These are phyloP conservation scores for Stegodyphus dumicola DNA, from an alignment of 1,140 invertebrate genomes.

Conservation along the genomic window DNA sequence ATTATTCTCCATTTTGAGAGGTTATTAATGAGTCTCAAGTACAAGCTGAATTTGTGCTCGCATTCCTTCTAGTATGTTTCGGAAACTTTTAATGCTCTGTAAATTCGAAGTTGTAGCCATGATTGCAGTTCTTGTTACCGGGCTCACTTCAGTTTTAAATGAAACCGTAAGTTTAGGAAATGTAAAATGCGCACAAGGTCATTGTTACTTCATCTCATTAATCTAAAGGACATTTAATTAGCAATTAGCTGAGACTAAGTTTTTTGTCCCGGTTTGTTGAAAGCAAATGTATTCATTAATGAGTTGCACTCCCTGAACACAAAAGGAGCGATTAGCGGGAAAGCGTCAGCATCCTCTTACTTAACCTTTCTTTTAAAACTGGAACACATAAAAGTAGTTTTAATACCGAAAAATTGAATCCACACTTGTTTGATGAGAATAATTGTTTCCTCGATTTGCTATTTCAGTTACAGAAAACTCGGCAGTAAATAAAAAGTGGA, in stretches of 20 bases:
- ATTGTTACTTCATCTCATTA: slow-evolving; percentile 19
- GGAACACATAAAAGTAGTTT: background rate
- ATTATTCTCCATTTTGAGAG: no score
- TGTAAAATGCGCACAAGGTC: background rate
- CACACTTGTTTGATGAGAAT: background rate
- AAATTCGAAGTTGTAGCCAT: no score
- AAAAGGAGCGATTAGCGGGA: slow-evolving; percentile 4
- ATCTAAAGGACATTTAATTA: slow-evolving; percentile 32
- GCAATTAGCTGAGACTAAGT: slow-evolving; percentile 12
- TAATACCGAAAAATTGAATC: slow-evolving; percentile 3
- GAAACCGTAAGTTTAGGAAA: background rate
- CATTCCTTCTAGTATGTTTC: no score
- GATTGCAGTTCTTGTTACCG: no score
- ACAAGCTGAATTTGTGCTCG: no score
- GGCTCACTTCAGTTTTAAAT: no score
- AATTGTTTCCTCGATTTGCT: background rate
- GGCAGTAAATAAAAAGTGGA: background rate
- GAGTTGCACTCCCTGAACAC: background rate
- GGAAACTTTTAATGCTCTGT: no score
- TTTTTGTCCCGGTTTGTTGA: slow-evolving; percentile 1
- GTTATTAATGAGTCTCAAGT: no score
- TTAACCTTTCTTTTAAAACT: background rate
- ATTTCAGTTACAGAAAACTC: slow-evolving; percentile 7
- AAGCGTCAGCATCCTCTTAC: background rate
- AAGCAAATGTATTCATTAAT: slow-evolving; percentile 9